phyloP scores from a whole-genome alignment of 1,140 invertebrate species.

The Lysiphlebus fabarum region DNA sequence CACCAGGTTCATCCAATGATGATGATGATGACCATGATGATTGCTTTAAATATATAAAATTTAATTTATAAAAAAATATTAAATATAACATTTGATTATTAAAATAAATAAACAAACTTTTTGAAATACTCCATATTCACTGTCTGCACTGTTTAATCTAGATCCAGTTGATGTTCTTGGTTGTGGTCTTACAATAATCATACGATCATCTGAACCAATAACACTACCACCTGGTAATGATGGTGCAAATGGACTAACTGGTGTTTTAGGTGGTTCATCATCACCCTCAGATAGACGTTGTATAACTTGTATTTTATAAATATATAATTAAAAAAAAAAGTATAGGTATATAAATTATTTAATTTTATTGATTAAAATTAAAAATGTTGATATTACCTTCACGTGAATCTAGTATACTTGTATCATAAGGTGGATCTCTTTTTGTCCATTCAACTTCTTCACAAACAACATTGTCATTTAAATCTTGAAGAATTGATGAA shows the following conservation, averaged over 20 bases:
- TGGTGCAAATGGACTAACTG: slow-evolving; percentile 38
- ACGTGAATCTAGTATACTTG: slow-evolving; percentile 24
- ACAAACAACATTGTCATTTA: slow-evolving; percentile 23
- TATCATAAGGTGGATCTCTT: slow-evolving; percentile 26
- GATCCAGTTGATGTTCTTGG: slow-evolving; percentile 47
- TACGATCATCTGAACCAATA: slow-evolving; percentile 54
- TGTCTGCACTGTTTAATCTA: slow-evolving; percentile 59
- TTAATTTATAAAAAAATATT: neutral
- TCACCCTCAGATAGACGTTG: slow-evolving; percentile 39
- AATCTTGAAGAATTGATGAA: slow-evolving; percentile 23
- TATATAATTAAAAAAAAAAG: neutral
- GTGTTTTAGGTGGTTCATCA: slow-evolving; percentile 34
- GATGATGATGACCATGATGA: slow-evolving; percentile 34
- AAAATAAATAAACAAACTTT: slow-evolving; percentile 33
- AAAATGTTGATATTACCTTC: slow-evolving; percentile 20
- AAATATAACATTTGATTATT: too few relatives aligned
- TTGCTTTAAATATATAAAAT: slow-evolving; percentile 21
- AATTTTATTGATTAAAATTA: slow-evolving; percentile 4
- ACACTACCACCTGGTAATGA: slow-evolving; percentile 40
- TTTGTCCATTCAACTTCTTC: slow-evolving; percentile 33
- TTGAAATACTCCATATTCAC: slow-evolving; percentile 56
- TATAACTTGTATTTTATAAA: slow-evolving; percentile 27
- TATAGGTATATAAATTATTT: neutral
- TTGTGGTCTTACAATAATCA: slow-evolving; percentile 52
- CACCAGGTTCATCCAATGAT: slow-evolving; percentile 48